These are phyloP conservation scores for Habroteleia sp. DNA, from an alignment of 2,888 invertebrate species.

Conservation along the genomic window DNA sequence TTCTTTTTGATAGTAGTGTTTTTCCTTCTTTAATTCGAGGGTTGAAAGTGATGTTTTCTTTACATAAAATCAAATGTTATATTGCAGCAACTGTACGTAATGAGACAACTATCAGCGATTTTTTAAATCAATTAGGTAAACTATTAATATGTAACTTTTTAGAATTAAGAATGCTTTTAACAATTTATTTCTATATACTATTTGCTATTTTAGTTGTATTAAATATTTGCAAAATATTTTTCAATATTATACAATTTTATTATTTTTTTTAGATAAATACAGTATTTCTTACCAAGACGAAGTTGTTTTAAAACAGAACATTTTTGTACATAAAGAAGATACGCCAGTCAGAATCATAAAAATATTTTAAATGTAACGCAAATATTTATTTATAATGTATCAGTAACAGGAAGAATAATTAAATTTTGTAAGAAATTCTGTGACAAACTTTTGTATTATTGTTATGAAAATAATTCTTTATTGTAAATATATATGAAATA, in stretches of 20 bases:
- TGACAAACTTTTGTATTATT: too few species aligned
- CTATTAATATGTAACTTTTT: too few species aligned
- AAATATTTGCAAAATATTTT: conserved; percentile 1
- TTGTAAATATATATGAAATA: too few species aligned
- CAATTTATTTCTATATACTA: too few species aligned
- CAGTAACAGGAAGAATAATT: too few species aligned
- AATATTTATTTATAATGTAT: conserved; percentile 30
- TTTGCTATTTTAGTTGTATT: too few species aligned
- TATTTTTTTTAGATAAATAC: conserved; percentile 67
- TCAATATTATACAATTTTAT: conserved; percentile 52
- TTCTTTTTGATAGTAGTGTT: conserved; percentile 83
- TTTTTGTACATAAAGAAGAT: conserved; percentile 69
- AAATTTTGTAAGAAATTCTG: too few species aligned
- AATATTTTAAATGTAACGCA: conserved; percentile 67
- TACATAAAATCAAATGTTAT: conserved; percentile 79
- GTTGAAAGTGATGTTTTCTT: conserved; percentile 80
- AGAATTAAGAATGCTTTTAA: too few species aligned
- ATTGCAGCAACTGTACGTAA: conserved; percentile 86
- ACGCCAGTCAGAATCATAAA: conserved; percentile 73
- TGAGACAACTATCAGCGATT: conserved; percentile 83
- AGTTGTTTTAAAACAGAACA: conserved; percentile 59
- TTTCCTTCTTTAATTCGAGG: conserved; percentile 82
- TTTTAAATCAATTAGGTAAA: conserved; percentile 83
- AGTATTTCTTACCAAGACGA: conserved; percentile 71
- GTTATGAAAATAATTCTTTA: too few species aligned